Base-by-base conservation (phyloP, 2,888 invertebrate genomes). In the Lymantria dispar region DNA sequence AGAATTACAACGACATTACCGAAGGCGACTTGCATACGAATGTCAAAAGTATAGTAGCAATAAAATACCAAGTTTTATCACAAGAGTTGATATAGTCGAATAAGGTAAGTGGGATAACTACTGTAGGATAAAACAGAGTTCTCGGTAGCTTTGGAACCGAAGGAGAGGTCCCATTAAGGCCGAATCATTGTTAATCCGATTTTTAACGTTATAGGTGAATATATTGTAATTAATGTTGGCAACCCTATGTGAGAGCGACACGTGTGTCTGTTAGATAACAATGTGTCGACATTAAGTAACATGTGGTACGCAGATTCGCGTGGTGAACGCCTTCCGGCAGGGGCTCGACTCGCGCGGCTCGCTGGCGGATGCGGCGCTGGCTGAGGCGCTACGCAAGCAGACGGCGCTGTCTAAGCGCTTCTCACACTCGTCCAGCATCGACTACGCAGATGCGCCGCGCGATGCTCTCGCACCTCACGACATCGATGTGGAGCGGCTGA, bases 321-420 rank as follows among this genome's bases (percentile, higher is more conserved):
- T 99, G 94, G 99, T 99, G 93, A 99, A 99, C 94, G 99, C 99
- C 93, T 99, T 99, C 95, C 98, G 99, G 92, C 98, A 98, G 95
- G 99, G 99, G 92, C 95, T 99, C 93, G 98, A 98, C 93, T 95
- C 97, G 89, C 96, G 98, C 83, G 96, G 97, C 92, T 97, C 97
- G 92, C 95, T 96, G 92, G 96, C 96, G 87, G 97, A 96, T 93
- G 96, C 96, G 86, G 96, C 97, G 92, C 94, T 97, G 86, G 97
- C 97, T 62, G 97, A 97, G 93, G 97, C 97, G 87, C 95, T 97
- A 81, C 96, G 97, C 88, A 98, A 97, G 93, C 97, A 98, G 94
- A 95, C 97, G 80, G 97, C 97, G 87, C 94, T 97, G 73, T 95
- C 95, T 87, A 97, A 98, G 93, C 95, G 97, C 84, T 95, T 97